These are phyloP conservation scores for Mesocricetus auratus DNA, from an alignment of 2,113 vertebrate genomes.

Conservation along the genomic window DNA sequence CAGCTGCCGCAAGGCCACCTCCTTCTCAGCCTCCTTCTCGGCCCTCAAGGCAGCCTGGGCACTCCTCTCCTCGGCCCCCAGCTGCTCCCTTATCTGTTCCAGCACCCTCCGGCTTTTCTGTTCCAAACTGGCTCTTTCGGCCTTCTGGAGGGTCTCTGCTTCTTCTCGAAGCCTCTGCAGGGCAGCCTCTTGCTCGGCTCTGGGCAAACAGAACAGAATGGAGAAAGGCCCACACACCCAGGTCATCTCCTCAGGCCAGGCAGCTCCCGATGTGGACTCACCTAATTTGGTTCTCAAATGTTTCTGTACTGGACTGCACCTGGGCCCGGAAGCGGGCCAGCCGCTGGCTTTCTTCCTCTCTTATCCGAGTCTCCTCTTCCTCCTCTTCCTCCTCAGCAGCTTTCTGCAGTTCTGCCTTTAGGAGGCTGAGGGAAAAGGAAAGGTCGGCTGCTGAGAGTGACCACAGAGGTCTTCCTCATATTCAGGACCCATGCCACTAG, in stretches of 20 bases:
- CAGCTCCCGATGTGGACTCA: constrained; percentile 63
- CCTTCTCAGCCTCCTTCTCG: constrained; percentile 85
- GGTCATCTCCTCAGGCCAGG: rapidly evolving
- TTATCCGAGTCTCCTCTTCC: constrained; percentile 81
- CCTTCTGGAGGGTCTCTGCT: constrained; percentile 82
- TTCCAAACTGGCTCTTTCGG: constrained; percentile 84
- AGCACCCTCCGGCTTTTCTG: constrained; percentile 78
- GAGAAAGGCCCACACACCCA: rapidly evolving
- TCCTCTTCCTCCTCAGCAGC: constrained; percentile 73
- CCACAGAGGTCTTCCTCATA: background rate
- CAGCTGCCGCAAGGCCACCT: constrained; percentile 84
- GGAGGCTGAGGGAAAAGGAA: constrained; percentile 80
- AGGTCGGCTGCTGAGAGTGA: background rate
- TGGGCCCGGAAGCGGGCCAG: constrained; percentile 85
- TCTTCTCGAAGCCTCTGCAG: constrained; percentile 83
- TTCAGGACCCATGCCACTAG: background rate
- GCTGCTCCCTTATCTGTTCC: constrained; percentile 85
- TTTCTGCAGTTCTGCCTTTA: constrained; percentile 85
- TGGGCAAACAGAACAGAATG: constrained; percentile 68
- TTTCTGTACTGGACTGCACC: constrained; percentile 76
- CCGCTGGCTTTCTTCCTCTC: constrained; percentile 79
- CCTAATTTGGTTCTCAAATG: constrained; percentile 88
- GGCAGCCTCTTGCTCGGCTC: constrained; percentile 87
- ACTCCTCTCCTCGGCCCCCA: constrained; percentile 82
- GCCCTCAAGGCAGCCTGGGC: constrained; percentile 82